A percentile compares a stretch with the other conserved stretches of the same genome.
phyloP scores from a whole-genome alignment of 2,888 invertebrate species.

The Nomada flava region DNA sequence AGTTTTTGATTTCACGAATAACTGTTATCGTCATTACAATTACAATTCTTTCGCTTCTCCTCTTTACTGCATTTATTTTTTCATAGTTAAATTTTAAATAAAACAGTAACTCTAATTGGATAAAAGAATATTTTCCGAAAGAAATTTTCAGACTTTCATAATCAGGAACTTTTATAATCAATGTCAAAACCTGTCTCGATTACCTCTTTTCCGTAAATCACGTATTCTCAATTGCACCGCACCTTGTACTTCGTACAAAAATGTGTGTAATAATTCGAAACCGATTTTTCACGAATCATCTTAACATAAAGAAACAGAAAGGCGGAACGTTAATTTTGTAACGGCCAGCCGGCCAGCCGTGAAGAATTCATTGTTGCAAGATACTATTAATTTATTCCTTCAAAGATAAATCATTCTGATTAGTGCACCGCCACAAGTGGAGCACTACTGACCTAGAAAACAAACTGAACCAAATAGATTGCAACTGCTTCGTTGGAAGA shows the following conservation, averaged over 20 bases:
- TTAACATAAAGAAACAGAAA: background rate
- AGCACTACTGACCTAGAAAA: constrained; percentile 51
- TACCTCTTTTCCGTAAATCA: background rate
- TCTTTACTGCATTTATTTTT: too few relatives aligned
- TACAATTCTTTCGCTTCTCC: too few relatives aligned
- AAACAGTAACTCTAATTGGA: too few relatives aligned
- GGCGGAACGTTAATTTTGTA: too few relatives aligned
- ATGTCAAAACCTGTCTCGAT: background rate
- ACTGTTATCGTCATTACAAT: too few relatives aligned
- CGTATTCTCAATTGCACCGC: background rate
- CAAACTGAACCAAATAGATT: constrained; percentile 44
- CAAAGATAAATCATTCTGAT: constrained; percentile 30
- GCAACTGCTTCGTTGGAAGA: constrained; percentile 27
- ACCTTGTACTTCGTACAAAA: background rate
- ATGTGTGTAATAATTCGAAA: background rate
- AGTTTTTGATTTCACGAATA: too few relatives aligned
- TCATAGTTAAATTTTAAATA: too few relatives aligned
- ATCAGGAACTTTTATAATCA: background rate
- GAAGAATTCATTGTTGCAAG: background rate
- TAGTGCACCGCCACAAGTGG: constrained; percentile 28
- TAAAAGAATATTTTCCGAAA: too few relatives aligned
- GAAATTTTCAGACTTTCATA: too few relatives aligned
- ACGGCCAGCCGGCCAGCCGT: background rate
- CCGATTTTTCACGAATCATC: background rate
- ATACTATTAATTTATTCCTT: constrained; percentile 31